Percentiles rank a stretch among this genome's conserved stretches.
These are phyloP conservation scores for Bombus sylvicola DNA, from an alignment of 1,140 invertebrate species.

Conservation along the genomic window DNA sequence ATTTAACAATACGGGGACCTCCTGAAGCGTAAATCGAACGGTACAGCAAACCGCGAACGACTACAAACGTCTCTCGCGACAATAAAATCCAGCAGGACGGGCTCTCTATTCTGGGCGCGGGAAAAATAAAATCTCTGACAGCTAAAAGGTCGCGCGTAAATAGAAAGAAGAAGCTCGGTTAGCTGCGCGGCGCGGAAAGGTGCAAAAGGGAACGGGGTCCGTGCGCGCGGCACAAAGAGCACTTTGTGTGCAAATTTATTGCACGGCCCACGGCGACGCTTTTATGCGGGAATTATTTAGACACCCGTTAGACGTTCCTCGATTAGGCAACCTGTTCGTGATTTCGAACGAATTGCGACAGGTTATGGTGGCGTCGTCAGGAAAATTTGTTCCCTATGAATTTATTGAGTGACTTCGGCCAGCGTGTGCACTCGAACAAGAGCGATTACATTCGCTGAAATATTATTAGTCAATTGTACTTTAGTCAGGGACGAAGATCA, in stretches of 20 bases:
- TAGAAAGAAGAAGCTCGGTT: slow-evolving; percentile 21
- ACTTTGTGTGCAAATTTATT: slow-evolving; percentile 64
- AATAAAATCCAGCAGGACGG: not conserved
- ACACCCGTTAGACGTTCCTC: slow-evolving; percentile 52
- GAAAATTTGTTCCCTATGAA: slow-evolving; percentile 33
- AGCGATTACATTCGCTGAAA: not conserved
- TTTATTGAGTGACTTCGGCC: not conserved
- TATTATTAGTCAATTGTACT: too few relatives aligned
- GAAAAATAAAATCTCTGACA: slow-evolving; percentile 34
- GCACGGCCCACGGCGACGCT: slow-evolving; percentile 23
- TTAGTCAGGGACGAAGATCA: too few relatives aligned
- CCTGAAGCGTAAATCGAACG: not conserved
- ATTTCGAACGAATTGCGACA: slow-evolving; percentile 22
- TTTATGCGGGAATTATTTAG: slow-evolving; percentile 55
- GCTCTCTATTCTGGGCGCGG: too few relatives aligned
- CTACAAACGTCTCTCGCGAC: not conserved
- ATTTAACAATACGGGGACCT: not conserved
- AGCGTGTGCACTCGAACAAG: not conserved
- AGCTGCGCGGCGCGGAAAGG: slow-evolving; percentile 26
- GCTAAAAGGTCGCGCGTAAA: slow-evolving; percentile 31
- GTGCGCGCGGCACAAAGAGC: slow-evolving; percentile 39
- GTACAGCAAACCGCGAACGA: too few relatives aligned
- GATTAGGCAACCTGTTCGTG: slow-evolving; percentile 38
- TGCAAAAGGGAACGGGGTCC: slow-evolving; percentile 4
- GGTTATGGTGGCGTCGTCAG: not conserved